Percentiles rank a stretch among this genome's conserved stretches.
Conservation (phyloP, 2,113 vertebrate genomes). For the Pseudorectes ferrugineus region DNA sequence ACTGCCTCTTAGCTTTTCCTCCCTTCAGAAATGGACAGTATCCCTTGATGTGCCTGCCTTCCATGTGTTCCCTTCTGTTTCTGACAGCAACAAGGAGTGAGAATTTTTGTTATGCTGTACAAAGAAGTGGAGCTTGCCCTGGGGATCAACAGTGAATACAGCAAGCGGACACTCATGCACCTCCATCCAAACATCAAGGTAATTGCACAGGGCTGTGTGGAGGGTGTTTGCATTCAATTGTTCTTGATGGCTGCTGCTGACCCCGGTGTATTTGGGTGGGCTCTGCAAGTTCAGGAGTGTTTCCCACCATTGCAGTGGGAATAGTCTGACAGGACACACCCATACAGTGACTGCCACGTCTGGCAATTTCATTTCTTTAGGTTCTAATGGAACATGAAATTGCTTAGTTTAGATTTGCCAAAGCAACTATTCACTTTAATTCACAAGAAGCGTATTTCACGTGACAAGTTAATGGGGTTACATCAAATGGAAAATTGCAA, state of each 20-base stretch:
- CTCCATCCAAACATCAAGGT: constrained; percentile 96
- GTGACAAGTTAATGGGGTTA: background rate
- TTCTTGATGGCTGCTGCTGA: background rate
- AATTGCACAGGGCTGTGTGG: background rate
- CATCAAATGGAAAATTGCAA: background rate
- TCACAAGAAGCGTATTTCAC: background rate
- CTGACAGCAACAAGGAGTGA: constrained; percentile 91
- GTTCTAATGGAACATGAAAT: background rate
- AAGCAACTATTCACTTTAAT: background rate
- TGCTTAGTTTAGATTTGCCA: background rate
- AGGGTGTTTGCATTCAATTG: background rate
- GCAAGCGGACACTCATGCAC: constrained; percentile 83
- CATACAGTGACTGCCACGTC: background rate
- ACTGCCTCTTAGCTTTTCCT: background rate
- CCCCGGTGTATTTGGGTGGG: background rate
- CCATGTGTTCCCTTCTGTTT: background rate
- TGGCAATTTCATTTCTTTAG: background rate
- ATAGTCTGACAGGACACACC: background rate
- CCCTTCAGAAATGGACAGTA: rapidly evolving
- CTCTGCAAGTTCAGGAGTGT: background rate
- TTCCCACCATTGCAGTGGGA: background rate
- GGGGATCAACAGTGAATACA: constrained; percentile 96
- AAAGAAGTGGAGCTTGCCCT: constrained; percentile 96
- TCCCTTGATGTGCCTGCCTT: background rate
- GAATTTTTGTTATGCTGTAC: constrained; percentile 92